Evolutionary conservation across 2,797 vertebrate genomes (phyloP).

Genomic region (Hydrocynus forskahlii): DNA sequence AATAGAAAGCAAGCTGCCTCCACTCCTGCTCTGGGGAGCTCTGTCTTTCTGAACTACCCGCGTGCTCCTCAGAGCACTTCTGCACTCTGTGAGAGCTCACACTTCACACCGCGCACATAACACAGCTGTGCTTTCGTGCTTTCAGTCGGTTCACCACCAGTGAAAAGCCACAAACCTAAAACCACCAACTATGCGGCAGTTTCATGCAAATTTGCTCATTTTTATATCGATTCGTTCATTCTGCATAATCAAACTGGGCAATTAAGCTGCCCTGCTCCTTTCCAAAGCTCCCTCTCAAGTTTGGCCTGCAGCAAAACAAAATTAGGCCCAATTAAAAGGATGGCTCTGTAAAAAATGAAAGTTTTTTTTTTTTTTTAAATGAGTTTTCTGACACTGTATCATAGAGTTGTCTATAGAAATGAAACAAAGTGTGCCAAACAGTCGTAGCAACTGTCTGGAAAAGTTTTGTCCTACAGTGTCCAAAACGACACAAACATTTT

Average conservation of each 20-base stretch:
- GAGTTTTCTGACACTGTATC: not conserved
- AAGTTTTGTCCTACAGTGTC: not conserved
- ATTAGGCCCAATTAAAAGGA: not conserved
- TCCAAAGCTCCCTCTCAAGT: not conserved
- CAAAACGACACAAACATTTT: not conserved
- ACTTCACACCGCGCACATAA: conserved; percentile 23
- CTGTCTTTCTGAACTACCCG: conserved; percentile 18
- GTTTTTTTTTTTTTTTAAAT: not conserved
- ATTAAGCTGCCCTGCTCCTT: not conserved
- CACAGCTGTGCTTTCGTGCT: conserved; percentile 12
- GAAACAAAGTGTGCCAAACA: not conserved
- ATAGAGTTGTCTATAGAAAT: not conserved
- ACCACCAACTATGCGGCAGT: not conserved
- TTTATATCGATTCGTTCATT: not conserved
- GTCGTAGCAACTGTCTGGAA: not conserved
- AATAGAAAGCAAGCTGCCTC: conserved; percentile 16
- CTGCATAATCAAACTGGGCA: not conserved
- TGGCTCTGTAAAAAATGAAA: not conserved
- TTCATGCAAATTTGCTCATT: not conserved
- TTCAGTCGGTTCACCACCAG: not conserved
- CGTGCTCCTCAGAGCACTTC: conserved; percentile 23
- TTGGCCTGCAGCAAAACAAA: not conserved
- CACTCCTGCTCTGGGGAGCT: conserved; percentile 3
- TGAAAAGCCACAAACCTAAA: not conserved
- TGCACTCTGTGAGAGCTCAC: conserved; percentile 12